Conservation (phyloP, 2,888 invertebrate species). For the Tridacna gigas region DNA sequence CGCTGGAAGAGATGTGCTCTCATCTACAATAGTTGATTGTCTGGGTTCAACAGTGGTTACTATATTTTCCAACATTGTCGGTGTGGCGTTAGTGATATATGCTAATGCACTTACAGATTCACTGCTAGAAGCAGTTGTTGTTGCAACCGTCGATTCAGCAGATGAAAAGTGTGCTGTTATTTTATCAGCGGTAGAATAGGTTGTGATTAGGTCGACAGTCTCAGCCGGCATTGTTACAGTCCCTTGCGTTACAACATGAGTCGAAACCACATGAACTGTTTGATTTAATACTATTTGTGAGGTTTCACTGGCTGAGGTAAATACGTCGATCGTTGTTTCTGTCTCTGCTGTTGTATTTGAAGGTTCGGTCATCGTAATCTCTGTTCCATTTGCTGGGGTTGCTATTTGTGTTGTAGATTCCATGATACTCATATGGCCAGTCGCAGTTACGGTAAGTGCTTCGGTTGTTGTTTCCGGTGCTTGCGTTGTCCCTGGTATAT, state of each 20-base stretch:
- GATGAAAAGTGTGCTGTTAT: neutral
- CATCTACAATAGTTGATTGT: too few relatives aligned
- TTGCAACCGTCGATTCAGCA: neutral
- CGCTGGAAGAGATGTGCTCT: too few relatives aligned
- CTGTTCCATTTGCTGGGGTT: too few relatives aligned
- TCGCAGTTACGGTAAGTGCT: neutral
- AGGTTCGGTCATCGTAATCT: neutral
- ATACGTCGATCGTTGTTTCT: neutral
- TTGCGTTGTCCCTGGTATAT: neutral
- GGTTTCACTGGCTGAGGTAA: neutral
- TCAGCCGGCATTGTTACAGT: neutral
- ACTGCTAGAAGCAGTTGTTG: neutral
- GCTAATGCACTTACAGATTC: neutral
- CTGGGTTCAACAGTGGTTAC: too few relatives aligned
- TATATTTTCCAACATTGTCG: neutral
- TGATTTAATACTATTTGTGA: neutral
- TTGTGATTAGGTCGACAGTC: neutral
- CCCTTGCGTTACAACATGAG: neutral
- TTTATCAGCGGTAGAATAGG: neutral
- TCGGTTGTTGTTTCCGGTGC: neutral
- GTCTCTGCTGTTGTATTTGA: neutral
- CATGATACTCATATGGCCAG: neutral
- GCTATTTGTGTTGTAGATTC: neutral
- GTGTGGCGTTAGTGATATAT: neutral
- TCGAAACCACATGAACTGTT: neutral